Evolutionary conservation across 2,888 invertebrate species (phyloP), one percentile per base, ranked within the genome.

Genomic region (Phaonia tiefii): DNA sequence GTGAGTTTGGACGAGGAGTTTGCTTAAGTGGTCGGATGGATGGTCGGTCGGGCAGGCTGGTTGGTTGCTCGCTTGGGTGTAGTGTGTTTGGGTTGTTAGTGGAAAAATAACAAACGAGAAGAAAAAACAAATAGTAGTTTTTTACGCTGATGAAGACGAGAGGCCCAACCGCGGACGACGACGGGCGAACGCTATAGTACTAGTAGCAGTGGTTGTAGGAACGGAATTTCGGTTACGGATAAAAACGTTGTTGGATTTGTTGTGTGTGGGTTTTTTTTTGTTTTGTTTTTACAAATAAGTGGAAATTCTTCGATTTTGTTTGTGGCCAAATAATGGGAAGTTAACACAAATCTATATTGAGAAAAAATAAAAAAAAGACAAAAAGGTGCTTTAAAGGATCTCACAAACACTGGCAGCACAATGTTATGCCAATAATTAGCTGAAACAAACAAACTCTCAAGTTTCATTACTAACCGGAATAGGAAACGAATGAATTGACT

Each of bases 391-490:
- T 69, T 72, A 54, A 69, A 46, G 13, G 63, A 72, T 54, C 54
- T 15, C 20, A 10, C 49, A 13, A 20, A 22, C 25, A 56, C 74
- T 44, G 67, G 8, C 8, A 5, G 8, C 31, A 5, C 63, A 83
- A 76, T 80, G 75, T 82, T 83, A 79, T 82, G 74, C 79, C 83
- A 84, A 83, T 84, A 84, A 83, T 83, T 82, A 80, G 78, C 72
- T 73, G 76, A 58, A 31, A 44, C 46, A 46, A n/a, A 58, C 15
- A 31, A 1, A 31, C 42, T 31, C 25, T n/a, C n/a, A n/a, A n/a
- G n/a, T n/a, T n/a, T n/a, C n/a, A 22, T 11, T 13, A 25, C 1
- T 10, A 22, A 54, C 54, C 54, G 25, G 54, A 54, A 54, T 22
- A 22, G 54, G 25, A 25, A 54, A 54, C 13, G 25, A 54, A 25